Percentiles rank a stretch among this genome's conserved stretches.
Evolutionary conservation across 2,113 vertebrate genomes (phyloP).

Genomic region (Osmerus eperlanus): DNA sequence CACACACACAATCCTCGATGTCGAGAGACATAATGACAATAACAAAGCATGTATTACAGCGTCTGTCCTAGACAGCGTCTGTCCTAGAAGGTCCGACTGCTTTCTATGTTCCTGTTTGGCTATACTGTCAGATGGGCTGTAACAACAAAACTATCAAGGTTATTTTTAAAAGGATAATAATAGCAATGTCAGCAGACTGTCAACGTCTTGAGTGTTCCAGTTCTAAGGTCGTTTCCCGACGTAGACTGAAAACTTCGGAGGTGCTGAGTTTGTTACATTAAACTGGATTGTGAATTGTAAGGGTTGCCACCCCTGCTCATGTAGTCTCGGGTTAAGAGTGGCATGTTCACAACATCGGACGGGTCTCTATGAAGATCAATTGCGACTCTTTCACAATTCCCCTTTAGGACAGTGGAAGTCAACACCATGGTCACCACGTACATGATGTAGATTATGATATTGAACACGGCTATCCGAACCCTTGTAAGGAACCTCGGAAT

Average conservation of each 20-base stretch:
- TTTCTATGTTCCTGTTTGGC: too few species aligned
- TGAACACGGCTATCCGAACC: neutral
- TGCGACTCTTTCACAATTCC: neutral
- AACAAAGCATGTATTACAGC: too few species aligned
- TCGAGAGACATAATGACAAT: too few species aligned
- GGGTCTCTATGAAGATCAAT: conserved; percentile 1
- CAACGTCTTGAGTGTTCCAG: too few species aligned
- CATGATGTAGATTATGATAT: conserved; percentile 7
- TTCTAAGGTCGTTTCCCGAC: too few species aligned
- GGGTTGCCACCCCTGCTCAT: neutral
- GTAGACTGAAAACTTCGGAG: too few species aligned
- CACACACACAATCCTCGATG: neutral
- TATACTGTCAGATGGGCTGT: too few species aligned
- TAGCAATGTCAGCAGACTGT: too few species aligned
- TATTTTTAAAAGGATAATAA: too few species aligned
- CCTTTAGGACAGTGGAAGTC: neutral
- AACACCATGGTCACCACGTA: conserved; percentile 12
- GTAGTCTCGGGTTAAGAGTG: neutral
- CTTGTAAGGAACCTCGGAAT: neutral
- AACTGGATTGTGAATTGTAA: conserved; percentile 1
- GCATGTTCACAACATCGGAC: neutral
- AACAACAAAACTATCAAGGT: too few species aligned
- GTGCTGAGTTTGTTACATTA: neutral
- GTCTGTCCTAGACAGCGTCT: too few species aligned
- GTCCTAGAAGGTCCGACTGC: too few species aligned